phyloP scores from a whole-genome alignment of 1,140 invertebrate genomes.

The Drosophila murphyi region DNA sequence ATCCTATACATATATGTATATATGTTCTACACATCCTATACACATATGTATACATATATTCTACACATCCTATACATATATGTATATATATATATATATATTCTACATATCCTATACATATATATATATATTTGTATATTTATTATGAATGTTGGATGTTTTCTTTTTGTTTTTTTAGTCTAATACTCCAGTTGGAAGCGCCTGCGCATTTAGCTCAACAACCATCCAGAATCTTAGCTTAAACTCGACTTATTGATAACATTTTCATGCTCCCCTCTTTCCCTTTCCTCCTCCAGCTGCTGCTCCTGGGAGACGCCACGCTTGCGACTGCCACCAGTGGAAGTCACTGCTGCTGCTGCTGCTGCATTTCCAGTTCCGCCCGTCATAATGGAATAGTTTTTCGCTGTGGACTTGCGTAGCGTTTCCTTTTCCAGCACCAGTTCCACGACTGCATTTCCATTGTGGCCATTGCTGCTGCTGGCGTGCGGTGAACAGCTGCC shows the following conservation, averaged over 20 bases:
- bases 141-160: conserved; percentile 25
- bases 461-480: conserved; percentile 27
- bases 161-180: conserved; percentile 37
- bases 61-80: conserved; percentile 49
- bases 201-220: conserved; percentile 61
- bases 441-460: conserved; percentile 24
- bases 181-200: conserved; percentile 54
- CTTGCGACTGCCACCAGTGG: conserved; percentile 47
- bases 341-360: background rate
- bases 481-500: conserved; percentile 31
- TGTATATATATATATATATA: too few species aligned
- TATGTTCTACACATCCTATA: too few species aligned
- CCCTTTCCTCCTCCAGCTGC: conserved; percentile 38
- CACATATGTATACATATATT: conserved; percentile 3
- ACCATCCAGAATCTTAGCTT: conserved; percentile 18
- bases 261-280: conserved; percentile 26
- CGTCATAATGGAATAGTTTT: conserved; percentile 75
- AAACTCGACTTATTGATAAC: conserved; percentile 4
- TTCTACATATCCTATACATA: too few species aligned
- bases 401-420: conserved; percentile 41
- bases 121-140: conserved; percentile 10
- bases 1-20: background rate
- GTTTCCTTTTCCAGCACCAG: conserved; percentile 11
- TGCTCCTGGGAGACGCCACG: conserved; percentile 31
- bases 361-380: conserved; percentile 30